These are phyloP conservation scores for Nesogale talazaci DNA, from an alignment of 2,113 vertebrate genomes.

Conservation along the genomic window DNA sequence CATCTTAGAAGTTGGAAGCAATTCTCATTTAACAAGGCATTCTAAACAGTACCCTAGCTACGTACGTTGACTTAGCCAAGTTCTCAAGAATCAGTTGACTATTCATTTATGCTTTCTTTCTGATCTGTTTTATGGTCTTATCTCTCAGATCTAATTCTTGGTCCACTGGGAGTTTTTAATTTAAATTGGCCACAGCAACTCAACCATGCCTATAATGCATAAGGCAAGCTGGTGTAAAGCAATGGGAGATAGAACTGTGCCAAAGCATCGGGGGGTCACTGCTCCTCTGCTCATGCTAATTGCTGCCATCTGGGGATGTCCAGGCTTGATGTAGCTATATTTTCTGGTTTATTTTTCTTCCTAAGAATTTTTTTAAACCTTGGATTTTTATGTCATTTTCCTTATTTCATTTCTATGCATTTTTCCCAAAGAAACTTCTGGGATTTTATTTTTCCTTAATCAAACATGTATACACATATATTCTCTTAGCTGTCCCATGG, in stretches of 20 bases:
- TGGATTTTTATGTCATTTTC: background rate
- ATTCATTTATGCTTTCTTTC: constrained; percentile 21
- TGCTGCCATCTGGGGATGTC: constrained; percentile 48
- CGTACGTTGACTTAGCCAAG: background rate
- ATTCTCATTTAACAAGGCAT: background rate
- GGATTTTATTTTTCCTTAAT: background rate
- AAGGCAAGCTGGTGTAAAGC: constrained; percentile 13
- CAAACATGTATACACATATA: background rate
- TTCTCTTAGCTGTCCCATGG: background rate
- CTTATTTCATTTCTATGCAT: constrained; percentile 10
- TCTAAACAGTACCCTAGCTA: background rate
- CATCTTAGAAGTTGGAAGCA: no score
- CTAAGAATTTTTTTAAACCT: background rate
- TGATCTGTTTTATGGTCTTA: constrained; percentile 44
- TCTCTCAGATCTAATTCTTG: constrained; percentile 28
- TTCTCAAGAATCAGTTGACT: background rate
- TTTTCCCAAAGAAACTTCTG: background rate
- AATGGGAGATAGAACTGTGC: background rate
- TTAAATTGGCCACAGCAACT: background rate
- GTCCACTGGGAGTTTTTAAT: constrained; percentile 15
- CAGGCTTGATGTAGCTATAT: background rate
- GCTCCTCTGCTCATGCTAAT: constrained; percentile 16
- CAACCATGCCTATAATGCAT: background rate
- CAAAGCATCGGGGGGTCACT: background rate
- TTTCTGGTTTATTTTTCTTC: constrained; percentile 5